These are phyloP conservation scores for Peromyscus melanophrys DNA, from an alignment of 2,797 vertebrate species.

Conservation along the genomic window DNA sequence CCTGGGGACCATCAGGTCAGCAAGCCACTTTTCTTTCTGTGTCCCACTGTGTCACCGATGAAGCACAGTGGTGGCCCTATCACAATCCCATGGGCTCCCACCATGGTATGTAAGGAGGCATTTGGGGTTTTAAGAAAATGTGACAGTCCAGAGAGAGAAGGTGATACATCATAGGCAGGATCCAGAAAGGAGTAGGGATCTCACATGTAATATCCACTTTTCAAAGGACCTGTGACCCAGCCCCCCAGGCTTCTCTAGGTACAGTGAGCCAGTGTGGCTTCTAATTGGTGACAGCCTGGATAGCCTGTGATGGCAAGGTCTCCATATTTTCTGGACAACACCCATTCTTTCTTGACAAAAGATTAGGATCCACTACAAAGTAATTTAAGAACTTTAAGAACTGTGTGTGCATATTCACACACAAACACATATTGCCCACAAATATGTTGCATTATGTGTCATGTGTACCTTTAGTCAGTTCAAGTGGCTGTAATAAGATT, in stretches of 20 bases:
- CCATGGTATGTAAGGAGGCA: background rate
- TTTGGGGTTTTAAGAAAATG: background rate
- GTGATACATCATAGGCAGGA: background rate
- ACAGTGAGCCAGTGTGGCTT: background rate
- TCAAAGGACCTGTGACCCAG: background rate
- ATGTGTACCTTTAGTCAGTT: background rate
- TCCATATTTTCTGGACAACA: background rate
- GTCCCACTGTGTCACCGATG: background rate
- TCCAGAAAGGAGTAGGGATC: background rate
- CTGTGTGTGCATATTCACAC: background rate
- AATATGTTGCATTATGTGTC: background rate
- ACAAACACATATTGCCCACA: background rate
- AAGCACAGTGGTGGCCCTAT: background rate
- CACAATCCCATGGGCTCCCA: background rate
- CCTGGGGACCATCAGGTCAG: background rate
- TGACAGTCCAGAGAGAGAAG: background rate
- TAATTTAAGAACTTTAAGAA: background rate
- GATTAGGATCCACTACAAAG: slow-evolving; percentile 12
- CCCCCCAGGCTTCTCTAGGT: background rate
- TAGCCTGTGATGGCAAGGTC: background rate
- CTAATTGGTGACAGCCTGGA: no score
- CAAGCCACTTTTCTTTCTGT: background rate
- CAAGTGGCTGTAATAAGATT: background rate
- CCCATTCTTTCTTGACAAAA: background rate
- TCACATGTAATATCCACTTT: background rate